Evolutionary conservation across 2,113 vertebrate species (phyloP).

Genomic region (Podarcis cretensis): DNA sequence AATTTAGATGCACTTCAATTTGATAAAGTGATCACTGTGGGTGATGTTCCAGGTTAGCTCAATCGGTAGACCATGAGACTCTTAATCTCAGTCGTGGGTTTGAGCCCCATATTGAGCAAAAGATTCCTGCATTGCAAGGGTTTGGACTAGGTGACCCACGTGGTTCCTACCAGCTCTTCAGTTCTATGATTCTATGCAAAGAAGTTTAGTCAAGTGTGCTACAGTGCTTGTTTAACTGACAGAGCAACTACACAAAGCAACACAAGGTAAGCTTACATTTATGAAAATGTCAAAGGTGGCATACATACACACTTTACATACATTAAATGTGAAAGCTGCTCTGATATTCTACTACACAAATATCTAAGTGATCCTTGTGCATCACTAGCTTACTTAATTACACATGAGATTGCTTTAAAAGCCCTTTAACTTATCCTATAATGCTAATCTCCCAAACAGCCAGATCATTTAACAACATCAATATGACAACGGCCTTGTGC

Average conservation of each 20-base stretch:
- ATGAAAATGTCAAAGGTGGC: slow-evolving; percentile 14
- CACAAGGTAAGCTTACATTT: background rate
- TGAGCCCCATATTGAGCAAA: no score
- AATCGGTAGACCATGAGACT: no score
- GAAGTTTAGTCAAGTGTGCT: slow-evolving; percentile 5
- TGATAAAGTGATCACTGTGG: background rate
- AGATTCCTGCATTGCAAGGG: no score
- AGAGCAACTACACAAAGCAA: background rate
- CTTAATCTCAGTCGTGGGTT: no score
- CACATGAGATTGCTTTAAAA: slow-evolving; percentile 35
- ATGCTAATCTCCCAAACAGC: slow-evolving; percentile 31
- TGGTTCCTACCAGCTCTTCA: no score
- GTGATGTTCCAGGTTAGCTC: no score
- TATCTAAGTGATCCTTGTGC: slow-evolving; percentile 9
- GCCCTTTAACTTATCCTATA: slow-evolving; percentile 29
- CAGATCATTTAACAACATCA: slow-evolving; percentile 35
- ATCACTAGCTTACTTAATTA: slow-evolving; percentile 14
- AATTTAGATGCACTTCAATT: background rate
- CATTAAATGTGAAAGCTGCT: background rate
- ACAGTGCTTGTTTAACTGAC: background rate
- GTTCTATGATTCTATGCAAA: background rate
- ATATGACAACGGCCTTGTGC: slow-evolving; percentile 22
- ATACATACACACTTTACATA: background rate
- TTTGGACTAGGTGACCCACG: no score
- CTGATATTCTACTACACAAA: background rate